Base-by-base conservation (phyloP, 2,113 vertebrate genomes). In the Rana temporaria region DNA sequence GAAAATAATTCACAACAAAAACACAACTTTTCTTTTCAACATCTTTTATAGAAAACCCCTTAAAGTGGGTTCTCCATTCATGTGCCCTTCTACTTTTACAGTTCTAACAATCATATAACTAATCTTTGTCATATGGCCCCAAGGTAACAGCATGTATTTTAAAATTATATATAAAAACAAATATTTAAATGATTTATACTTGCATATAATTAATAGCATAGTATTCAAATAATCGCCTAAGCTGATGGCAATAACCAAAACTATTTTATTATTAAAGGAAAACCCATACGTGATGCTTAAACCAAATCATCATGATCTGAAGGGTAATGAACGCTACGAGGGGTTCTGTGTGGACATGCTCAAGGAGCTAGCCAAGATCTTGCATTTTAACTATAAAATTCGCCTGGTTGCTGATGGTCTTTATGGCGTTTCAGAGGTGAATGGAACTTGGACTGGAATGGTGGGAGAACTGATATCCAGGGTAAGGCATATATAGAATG, bases 291-390 rank as follows among this genome's bases (percentile, higher is more conserved):
- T 99, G 86, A 99, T 99, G 98, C 94, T 99, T 88, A 96, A 95
- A 88, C 90, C 89, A 79, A 98, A 99, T 90, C 93, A 99, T 90
- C 96, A 97, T 85, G 95, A 96, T 57, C 92, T 98, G 86, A 95
- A 98, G 24, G 98, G 97, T 78, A 99, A 99, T 0, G 96, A 98
- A 32, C 96, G 95, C 64, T 99, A 99, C 0, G 96, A 99, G 86
- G 98, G 98, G 11, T 99, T 99, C 92, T 99, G 98, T 0, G 95
- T 99, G 90, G 98, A 99, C 92, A 98, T 99, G 96, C 92, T 99
- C 84, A 94, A 96, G 90, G 98, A 99, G 91, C 91, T 99, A 85
- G 96, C 98, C 0, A 95, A 97, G 78, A 97, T 97, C 88, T 93
- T 99, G 72, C 96, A 94, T 63, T 99, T 99, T 94, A 97, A 98